Evolutionary conservation across 1,140 invertebrate species (phyloP).

Genomic region (Brevipalpus yothersi): DNA sequence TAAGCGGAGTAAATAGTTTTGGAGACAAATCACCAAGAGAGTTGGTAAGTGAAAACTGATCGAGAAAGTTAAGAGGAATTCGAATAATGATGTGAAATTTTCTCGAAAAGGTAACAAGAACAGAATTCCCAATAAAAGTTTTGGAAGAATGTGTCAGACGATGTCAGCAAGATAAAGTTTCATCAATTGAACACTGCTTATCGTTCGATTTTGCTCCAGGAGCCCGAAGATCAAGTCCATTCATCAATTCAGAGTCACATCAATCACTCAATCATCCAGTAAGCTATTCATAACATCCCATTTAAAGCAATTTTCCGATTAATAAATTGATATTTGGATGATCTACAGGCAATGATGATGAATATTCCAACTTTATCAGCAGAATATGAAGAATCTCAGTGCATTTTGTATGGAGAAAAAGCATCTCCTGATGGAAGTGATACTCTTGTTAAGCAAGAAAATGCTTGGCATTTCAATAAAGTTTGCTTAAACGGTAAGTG

Average conservation of each 20-base stretch:
- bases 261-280: not conserved
- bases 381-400: constrained; percentile 71
- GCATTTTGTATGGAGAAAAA: constrained; percentile 56
- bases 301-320: not conserved
- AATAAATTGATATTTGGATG: not conserved
- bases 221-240: constrained; percentile 29
- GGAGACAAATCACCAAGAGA: constrained; percentile 25
- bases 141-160: constrained; percentile 56
- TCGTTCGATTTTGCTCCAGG: constrained; percentile 75
- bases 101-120: constrained; percentile 36
- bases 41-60: constrained; percentile 38
- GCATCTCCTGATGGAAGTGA: constrained; percentile 58
- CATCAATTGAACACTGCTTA: constrained; percentile 54
- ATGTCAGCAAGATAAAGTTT: constrained; percentile 50
- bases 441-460: constrained; percentile 55
- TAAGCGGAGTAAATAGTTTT: constrained; percentile 46
- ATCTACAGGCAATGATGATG: too few species aligned
- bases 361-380: constrained; percentile 19
- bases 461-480: constrained; percentile 60
- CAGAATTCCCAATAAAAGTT: constrained; percentile 52
- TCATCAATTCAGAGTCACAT: not conserved
- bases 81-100: not conserved
- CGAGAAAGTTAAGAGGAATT: too few species aligned
- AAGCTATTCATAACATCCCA: too few species aligned
- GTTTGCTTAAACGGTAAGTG: constrained; percentile 52